Base-by-base conservation (phyloP, 2,888 invertebrate species). In the Drosophila fulvimacula region DNA sequence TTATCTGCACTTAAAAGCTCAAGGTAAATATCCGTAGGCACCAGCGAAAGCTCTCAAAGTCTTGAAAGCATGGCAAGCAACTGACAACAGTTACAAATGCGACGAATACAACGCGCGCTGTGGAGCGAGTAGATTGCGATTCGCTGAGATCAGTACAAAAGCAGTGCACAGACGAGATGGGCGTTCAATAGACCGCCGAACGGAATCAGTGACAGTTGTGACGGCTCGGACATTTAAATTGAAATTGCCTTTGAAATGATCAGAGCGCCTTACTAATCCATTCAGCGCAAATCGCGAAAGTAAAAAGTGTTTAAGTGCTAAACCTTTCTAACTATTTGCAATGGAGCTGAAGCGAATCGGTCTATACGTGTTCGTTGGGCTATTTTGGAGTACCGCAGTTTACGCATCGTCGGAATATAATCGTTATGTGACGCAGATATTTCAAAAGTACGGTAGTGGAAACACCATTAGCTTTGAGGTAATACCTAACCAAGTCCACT, bases 401-500 rank as follows among this genome's bases (percentile, higher is more conserved):
- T 36, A 62, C 6, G 79, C 83, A 49, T 85, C 92, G 11, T 90
- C 89, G 51, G 91, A 91, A 69, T 92, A 92, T 63, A 92, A 91
- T 85, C 91, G 91, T 52, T 93, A 92, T 81, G 88, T 92, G 84
- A 84, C 89, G 53, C 90, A 92, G 78, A 84, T 93, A 67, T 92
- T 93, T 66, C 86, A 90, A 67, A 93, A 92, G 69, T 93, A 93
- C 71, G 92, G 92, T 75, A 91, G 87, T 63, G 92, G 91, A 21
- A 91, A 90, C 24, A 87, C 90, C 39, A 92, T 92, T 77, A 91
- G 90, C 70, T 92, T 92, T 76, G 92, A 92, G 92, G 92, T 92
- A 87, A 89, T 7, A 1, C 11, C 34, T 17, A 41, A 41, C 15
- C n/a, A 44, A 17, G 17, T 32, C 6, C 15, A 10, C 19, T 11